Base-by-base conservation (phyloP, 2,888 invertebrate genomes). In the Dorcus hopei region DNA sequence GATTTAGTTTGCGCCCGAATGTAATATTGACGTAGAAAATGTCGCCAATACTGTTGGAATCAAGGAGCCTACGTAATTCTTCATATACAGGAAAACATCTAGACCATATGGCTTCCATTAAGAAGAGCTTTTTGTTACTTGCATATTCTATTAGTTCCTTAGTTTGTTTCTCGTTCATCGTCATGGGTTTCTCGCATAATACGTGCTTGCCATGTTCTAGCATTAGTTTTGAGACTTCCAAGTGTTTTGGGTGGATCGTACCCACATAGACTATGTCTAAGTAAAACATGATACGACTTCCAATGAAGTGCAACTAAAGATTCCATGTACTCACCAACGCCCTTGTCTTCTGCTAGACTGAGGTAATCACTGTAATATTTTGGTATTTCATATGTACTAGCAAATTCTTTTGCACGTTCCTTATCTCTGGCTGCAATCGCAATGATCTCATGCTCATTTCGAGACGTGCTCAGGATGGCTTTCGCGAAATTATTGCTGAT, bases 51-150 rank as follows among this genome's bases (percentile, higher is more conserved):
- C 80, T 82, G 2, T 87, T 88, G 1, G 80, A 73, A 1, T 82
- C 78, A 5, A 95, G 81, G 68, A 87, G 84, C 66, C 88, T 82
- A 54, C 84, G 84, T 49, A 94, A 72, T 62, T 85, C 83, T 49
- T 84, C 79, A 73, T 93, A 93, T 0, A 84, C 82, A 0, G 95
- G 95, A 59, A 92, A 87, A 77, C 86, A 93, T 42, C 95, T 82
- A 0, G 91, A 90, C 95, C 95, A 95, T 8, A 93, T 82, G 0
- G 88, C 95, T 82, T 93, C 93, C 92, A 93, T 92, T 1, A 93
- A 74, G 71, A 94, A 93, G 0, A 89, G 74, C 5, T 89, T 88
- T 69, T 89, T 89, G 38, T 81, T 76, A 70, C 82, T 84, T 0
- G 95, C 93, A 1, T 87, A 73, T 19, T 83, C 79, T 9, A 93